Percentiles rank a stretch among this genome's conserved stretches.
phyloP scores from a whole-genome alignment of 2,797 vertebrate species.

The Vespertilio murinus region DNA sequence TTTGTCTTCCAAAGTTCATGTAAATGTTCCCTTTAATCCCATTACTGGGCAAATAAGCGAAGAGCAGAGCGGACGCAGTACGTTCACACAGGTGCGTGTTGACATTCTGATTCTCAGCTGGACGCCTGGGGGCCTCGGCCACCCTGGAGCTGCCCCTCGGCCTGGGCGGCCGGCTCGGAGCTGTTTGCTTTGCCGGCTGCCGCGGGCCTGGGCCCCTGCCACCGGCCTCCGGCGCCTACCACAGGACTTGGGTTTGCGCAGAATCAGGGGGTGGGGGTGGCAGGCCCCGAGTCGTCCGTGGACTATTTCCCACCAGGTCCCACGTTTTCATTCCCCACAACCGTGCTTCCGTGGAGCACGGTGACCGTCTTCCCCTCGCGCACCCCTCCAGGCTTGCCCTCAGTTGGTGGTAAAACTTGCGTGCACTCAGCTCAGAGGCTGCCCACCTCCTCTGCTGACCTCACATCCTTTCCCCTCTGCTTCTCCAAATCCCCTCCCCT shows the following conservation, averaged over 20 bases:
- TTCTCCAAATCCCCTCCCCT: not conserved
- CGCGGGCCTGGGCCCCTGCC: accelerated
- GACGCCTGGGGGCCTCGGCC: not conserved
- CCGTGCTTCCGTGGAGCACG: not conserved
- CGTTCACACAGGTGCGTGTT: not conserved
- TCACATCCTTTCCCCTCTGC: not conserved
- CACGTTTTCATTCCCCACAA: not conserved
- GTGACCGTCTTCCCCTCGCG: not conserved
- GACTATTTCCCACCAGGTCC: not conserved
- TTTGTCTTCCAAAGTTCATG: slow-evolving; percentile 80
- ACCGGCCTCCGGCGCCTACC: not conserved
- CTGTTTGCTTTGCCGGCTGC: not conserved
- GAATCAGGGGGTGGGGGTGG: no score
- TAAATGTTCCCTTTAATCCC: slow-evolving; percentile 74
- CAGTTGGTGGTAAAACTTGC: not conserved
- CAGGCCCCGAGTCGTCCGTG: not conserved
- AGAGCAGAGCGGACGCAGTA: not conserved
- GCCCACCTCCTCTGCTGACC: no score
- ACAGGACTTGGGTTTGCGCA: not conserved
- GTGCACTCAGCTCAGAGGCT: not conserved
- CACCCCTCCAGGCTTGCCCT: not conserved
- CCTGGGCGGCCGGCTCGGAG: not conserved
- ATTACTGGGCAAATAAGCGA: slow-evolving; percentile 61
- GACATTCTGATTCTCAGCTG: not conserved
- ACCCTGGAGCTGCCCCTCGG: not conserved